phyloP scores from a whole-genome alignment of 2,888 invertebrate species.

The Therioaphis trifolii region DNA sequence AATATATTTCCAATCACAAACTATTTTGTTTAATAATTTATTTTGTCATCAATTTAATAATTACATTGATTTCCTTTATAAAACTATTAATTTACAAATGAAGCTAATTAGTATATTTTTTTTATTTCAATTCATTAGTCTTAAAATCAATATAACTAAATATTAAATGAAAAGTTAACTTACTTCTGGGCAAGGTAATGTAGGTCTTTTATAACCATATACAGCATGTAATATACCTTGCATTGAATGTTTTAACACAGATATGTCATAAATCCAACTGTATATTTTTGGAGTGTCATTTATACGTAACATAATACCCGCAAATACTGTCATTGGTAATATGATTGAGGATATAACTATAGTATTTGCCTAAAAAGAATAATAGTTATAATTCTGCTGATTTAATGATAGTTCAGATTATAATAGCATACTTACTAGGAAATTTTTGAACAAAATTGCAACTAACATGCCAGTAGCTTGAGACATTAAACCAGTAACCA shows the following conservation, averaged over 20 bases:
- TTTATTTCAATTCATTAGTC: neutral
- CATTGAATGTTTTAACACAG: slow-evolving; percentile 81
- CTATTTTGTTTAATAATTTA: no score
- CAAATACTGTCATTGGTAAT: slow-evolving; percentile 89
- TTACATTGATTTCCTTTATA: no score
- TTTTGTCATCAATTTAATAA: no score
- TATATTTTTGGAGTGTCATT: slow-evolving; percentile 82
- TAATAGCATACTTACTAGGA: slow-evolving; percentile 37
- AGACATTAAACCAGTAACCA: slow-evolving; percentile 55
- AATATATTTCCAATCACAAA: no score
- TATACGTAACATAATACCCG: slow-evolving; percentile 90
- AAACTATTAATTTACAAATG: no score
- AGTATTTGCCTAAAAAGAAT: slow-evolving; percentile 80
- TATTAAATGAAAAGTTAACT: neutral
- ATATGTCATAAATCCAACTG: slow-evolving; percentile 87
- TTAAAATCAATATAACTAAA: neutral
- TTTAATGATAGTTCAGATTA: neutral
- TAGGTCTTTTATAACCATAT: slow-evolving; percentile 45
- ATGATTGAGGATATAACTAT: slow-evolving; percentile 89
- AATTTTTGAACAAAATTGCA: slow-evolving; percentile 59
- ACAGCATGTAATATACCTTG: slow-evolving; percentile 60
- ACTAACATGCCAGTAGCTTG: slow-evolving; percentile 63
- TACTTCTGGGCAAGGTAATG: slow-evolving; percentile 49
- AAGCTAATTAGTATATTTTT: no score
- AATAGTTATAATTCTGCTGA: neutral